phyloP scores from a whole-genome alignment of 1,140 invertebrate species.

The Cheumatopsyche charites region DNA sequence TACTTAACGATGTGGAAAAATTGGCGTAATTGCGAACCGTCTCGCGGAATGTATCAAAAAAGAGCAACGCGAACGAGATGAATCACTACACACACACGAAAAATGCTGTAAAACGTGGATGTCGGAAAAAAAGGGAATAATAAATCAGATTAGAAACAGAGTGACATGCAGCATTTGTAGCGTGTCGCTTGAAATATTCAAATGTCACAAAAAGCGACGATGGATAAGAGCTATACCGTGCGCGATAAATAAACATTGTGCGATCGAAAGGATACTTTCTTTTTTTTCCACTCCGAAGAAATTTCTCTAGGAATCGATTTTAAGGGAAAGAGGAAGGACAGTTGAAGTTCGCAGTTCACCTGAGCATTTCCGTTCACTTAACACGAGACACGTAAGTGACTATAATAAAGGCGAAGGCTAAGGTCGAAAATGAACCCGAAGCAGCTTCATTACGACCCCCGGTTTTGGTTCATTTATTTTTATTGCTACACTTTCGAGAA shows the following conservation, averaged over 20 bases:
- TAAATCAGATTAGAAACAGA: conserved; percentile 24
- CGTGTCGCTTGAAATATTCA: background rate
- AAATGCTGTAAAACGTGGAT: background rate
- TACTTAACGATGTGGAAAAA: conserved; percentile 18
- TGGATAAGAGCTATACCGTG: background rate
- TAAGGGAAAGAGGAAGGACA: no score
- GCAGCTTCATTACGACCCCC: conserved; percentile 17
- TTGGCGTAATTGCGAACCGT: conserved; percentile 18
- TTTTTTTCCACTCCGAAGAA: no score
- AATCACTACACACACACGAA: conserved; percentile 1
- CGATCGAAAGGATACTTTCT: no score
- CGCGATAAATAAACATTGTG: background rate
- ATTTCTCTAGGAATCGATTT: no score
- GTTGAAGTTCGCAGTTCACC: no score
- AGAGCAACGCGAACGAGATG: conserved; percentile 1
- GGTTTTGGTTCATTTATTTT: conserved; percentile 24
- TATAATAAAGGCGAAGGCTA: conserved; percentile 4
- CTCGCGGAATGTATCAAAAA: background rate
- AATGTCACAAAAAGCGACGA: conserved; percentile 7
- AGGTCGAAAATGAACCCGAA: conserved; percentile 17
- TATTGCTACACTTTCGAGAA: conserved; percentile 4
- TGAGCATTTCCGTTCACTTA: no score
- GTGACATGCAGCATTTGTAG: conserved; percentile 3
- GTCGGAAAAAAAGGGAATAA: background rate
- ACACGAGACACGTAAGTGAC: background rate